phyloP scores from a whole-genome alignment of 2,888 invertebrate species.

The Drosophila mimetica region DNA sequence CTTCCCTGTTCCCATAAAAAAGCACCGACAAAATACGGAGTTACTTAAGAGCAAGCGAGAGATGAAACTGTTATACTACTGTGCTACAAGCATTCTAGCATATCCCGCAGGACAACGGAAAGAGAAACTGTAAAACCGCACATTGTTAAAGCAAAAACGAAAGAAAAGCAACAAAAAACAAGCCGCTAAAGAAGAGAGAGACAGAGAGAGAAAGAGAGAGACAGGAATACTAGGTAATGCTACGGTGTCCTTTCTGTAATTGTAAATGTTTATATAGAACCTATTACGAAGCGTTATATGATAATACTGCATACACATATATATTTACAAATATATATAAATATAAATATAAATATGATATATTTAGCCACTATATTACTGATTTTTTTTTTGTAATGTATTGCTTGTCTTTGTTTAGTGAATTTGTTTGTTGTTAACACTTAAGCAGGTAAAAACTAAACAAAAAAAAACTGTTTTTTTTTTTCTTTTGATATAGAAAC shows the following conservation, averaged over 20 bases:
- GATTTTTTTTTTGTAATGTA: conserved; percentile 40
- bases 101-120: conserved; percentile 47
- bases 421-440: conserved; percentile 63
- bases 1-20: neutral
- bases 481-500: conserved; percentile 44
- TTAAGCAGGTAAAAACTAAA: conserved; percentile 62
- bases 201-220: conserved; percentile 13
- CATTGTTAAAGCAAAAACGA: conserved; percentile 55
- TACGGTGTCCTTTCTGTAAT: conserved; percentile 40
- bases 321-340: conserved; percentile 28
- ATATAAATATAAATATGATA: conserved; percentile 34
- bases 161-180: conserved; percentile 14
- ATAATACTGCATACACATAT: conserved; percentile 48
- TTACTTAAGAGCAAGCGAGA: conserved; percentile 19
- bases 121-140: conserved; percentile 58
- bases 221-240: conserved; percentile 20
- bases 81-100: conserved; percentile 65
- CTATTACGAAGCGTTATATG: conserved; percentile 46
- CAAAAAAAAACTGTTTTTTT: conserved; percentile 56
- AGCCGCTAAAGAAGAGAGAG: conserved; percentile 2
- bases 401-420: conserved; percentile 39
- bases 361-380: conserved; percentile 52
- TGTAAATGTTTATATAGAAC: conserved; percentile 48
- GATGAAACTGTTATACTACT: conserved; percentile 67
- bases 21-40: neutral